Evolutionary conservation across 2,113 vertebrate species (phyloP).

Genomic region (Australoheros scitulus): DNA sequence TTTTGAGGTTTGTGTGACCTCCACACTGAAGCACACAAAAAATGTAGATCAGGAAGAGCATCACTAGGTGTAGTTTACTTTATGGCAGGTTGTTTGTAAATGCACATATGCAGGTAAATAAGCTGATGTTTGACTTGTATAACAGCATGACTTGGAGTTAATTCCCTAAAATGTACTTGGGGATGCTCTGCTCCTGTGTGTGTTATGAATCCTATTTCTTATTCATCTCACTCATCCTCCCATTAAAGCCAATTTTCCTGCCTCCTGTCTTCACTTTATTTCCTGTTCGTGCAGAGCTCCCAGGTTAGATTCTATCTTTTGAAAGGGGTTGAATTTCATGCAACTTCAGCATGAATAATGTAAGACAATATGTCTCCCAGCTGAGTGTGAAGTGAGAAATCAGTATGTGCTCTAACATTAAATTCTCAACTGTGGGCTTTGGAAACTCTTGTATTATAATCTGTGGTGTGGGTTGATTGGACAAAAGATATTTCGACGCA

Average conservation of each 20-base stretch:
- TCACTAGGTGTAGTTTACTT: not conserved
- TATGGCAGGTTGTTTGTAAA: not conserved
- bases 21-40: not conserved
- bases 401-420: constrained; percentile 30
- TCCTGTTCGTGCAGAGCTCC: constrained; percentile 35
- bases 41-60: not conserved
- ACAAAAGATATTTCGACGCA: not conserved
- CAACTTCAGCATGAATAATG: constrained; percentile 72
- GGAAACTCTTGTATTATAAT: not conserved
- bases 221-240: constrained; percentile 58
- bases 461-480: not conserved
- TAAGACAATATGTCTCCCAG: constrained; percentile 51
- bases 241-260: constrained; percentile 58
- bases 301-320: constrained; percentile 49
- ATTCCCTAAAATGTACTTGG: constrained; percentile 2
- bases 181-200: constrained; percentile 25
- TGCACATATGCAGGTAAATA: not conserved
- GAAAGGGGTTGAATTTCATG: constrained; percentile 56
- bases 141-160: not conserved
- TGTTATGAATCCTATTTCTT: constrained; percentile 37
- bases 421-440: constrained; percentile 19
- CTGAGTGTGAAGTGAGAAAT: constrained; percentile 41
- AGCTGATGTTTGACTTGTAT: not conserved
- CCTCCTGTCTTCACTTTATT: constrained; percentile 52
- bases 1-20: constrained; percentile 19